These are phyloP conservation scores for Sarcophaga carnaria DNA, from an alignment of 2,888 invertebrate species.

Conservation along the genomic window DNA sequence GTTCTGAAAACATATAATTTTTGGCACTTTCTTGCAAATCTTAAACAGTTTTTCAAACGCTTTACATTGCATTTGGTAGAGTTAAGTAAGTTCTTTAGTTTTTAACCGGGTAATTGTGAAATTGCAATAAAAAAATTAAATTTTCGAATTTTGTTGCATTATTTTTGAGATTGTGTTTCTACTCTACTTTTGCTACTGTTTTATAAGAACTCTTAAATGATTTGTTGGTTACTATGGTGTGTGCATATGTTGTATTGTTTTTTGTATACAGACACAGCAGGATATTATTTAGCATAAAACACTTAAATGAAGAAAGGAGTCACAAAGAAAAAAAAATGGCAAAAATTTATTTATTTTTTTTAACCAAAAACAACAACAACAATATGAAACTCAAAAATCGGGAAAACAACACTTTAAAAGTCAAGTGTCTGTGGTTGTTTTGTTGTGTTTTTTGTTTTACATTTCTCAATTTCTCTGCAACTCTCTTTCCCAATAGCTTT, in stretches of 20 bases:
- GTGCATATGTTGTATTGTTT: slow-evolving; percentile 42
- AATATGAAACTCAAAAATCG: slow-evolving; percentile 67
- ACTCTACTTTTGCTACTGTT: slow-evolving; percentile 7
- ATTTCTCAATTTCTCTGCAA: neutral
- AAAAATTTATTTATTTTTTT: slow-evolving; percentile 23
- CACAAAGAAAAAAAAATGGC: slow-evolving; percentile 44
- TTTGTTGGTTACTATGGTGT: slow-evolving; percentile 40
- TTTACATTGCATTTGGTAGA: too few relatives aligned
- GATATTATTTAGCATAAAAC: slow-evolving; percentile 67
- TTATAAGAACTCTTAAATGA: slow-evolving; percentile 35
- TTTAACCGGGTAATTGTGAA: too few relatives aligned
- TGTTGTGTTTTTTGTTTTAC: slow-evolving; percentile 26
- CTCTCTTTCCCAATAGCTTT: neutral
- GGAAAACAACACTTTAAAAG: slow-evolving; percentile 76
- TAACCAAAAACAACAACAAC: slow-evolving; percentile 28
- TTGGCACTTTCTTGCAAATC: too few relatives aligned
- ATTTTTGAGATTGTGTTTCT: neutral
- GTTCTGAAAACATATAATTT: too few relatives aligned
- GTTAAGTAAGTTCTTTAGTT: too few relatives aligned
- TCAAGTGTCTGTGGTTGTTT: slow-evolving; percentile 74
- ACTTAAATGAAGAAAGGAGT: slow-evolving; percentile 53
- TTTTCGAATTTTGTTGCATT: too few relatives aligned
- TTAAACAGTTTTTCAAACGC: too few relatives aligned
- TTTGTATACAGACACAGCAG: slow-evolving; percentile 57
- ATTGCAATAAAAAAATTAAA: too few relatives aligned